phyloP scores from a whole-genome alignment of 2,797 vertebrate genomes.

The Poecile montanus region DNA sequence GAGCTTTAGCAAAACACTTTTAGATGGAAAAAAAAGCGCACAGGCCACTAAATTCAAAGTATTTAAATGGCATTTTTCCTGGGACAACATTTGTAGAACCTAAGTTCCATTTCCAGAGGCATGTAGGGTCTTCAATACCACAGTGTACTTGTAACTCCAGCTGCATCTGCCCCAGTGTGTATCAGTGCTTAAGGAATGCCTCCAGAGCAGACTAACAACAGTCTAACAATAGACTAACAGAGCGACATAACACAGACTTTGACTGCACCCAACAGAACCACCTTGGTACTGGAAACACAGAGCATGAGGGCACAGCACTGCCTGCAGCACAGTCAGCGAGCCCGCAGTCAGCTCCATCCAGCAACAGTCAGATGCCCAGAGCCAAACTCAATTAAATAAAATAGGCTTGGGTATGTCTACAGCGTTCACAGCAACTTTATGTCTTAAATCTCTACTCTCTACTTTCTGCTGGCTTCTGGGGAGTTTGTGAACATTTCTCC shows the following conservation, averaged over 20 bases:
- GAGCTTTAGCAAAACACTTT: background rate
- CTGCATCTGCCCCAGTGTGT: background rate
- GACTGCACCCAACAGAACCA: background rate
- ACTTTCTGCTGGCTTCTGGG: background rate
- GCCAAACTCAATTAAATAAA: background rate
- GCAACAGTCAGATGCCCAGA: background rate
- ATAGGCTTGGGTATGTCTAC: background rate
- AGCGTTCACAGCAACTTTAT: background rate
- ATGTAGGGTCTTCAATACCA: background rate
- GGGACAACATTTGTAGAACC: background rate
- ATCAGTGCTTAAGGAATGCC: background rate
- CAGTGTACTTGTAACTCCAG: background rate
- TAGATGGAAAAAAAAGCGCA: background rate
- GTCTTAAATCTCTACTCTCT: background rate
- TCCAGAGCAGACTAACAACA: background rate
- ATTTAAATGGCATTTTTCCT: background rate
- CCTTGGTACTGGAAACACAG: fast-evolving
- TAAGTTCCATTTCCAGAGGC: background rate
- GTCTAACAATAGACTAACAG: no score
- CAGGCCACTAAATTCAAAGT: background rate
- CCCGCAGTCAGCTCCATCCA: background rate
- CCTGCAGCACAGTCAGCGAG: fast-evolving
- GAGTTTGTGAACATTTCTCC: background rate
- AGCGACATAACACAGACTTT: background rate
- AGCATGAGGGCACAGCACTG: background rate